Base-by-base conservation (phyloP, 2,113 vertebrate species). In the Cygnus atratus region DNA sequence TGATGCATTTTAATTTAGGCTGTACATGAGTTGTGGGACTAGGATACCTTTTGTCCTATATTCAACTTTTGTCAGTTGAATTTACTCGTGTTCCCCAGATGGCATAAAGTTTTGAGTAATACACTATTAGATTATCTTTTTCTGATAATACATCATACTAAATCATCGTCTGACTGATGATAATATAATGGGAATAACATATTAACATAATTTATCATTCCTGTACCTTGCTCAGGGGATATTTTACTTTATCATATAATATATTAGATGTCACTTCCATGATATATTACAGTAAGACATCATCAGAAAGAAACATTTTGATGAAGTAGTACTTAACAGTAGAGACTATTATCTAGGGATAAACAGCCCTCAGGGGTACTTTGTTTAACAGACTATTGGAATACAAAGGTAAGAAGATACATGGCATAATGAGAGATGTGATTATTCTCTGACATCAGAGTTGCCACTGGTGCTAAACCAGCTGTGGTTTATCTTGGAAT, bases 201-300 rank as follows among this genome's bases (percentile, higher is more conserved):
- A 97, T 97, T 97, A 98, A 96, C 97, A 96, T 96, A 97, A 97
- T 97, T 98, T 95, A 97, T 98, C 97, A 97, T 94, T 92, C 73
- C 88, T 87, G 75, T 94, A 95, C 92, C 94, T 97, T 98, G 95
- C 95, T 98, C 88, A 95, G 87, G 93, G 96, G 89, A 92, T 97
- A 92, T 90, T 97, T 98, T 95, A 93, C 95, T 95, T 92, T 94
- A 97, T 92, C 80, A 46, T 96, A 59, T 94, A 96, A 97, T 96
- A 68, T 48, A 96, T 90, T 94, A 92, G 43, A 81, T 97, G 97
- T 92, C 97, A 96, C 37, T 92, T 84, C 52, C 55, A 81, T 94
- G 91, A 97, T 97, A 52, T 89, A 97, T 92, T 97, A 73, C 57
- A 88, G 44, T 55, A 91, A 96, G 87, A 91, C 80, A 95, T 92